Evolutionary conservation across 2,888 invertebrate genomes (phyloP).

Genomic region (Leptinotarsa peninsularis): DNA sequence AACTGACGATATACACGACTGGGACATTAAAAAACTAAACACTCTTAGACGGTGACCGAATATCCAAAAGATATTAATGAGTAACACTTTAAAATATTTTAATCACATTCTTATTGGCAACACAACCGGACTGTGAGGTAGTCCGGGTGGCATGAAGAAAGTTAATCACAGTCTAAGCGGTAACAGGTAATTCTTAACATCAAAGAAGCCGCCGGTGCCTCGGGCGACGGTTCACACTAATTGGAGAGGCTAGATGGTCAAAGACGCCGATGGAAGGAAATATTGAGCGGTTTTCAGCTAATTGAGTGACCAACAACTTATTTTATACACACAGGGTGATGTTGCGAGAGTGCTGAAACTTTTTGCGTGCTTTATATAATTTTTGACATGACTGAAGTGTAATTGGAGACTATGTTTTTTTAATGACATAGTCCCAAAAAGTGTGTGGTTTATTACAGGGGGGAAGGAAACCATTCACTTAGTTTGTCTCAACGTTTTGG

Average conservation of each 20-base stretch:
- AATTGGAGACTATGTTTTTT: neutral
- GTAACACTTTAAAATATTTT: slow-evolving; percentile 60
- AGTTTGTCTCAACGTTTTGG: no score
- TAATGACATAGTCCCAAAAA: no score
- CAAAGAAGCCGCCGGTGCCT: slow-evolving; percentile 66
- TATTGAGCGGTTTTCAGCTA: slow-evolving; percentile 67
- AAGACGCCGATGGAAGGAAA: slow-evolving; percentile 67
- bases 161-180: slow-evolving; percentile 60
- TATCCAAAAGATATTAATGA: slow-evolving; percentile 53
- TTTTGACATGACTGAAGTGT: neutral
- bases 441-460: no score
- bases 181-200: slow-evolving; percentile 66
- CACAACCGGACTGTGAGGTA: slow-evolving; percentile 56
- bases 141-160: slow-evolving; percentile 25
- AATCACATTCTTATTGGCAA: slow-evolving; percentile 62
- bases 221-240: slow-evolving; percentile 68
- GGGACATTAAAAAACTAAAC: slow-evolving; percentile 41
- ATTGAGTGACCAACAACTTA: slow-evolving; percentile 68
- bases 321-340: slow-evolving; percentile 42
- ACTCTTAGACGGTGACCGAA: slow-evolving; percentile 57
- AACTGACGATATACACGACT: slow-evolving; percentile 56
- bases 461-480: neutral
- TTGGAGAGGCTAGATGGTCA: slow-evolving; percentile 67
- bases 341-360: slow-evolving; percentile 1
- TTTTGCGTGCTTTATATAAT: slow-evolving; percentile 8